Evolutionary conservation across 2,797 vertebrate genomes (phyloP).

Genomic region (Coendou prehensilis): DNA sequence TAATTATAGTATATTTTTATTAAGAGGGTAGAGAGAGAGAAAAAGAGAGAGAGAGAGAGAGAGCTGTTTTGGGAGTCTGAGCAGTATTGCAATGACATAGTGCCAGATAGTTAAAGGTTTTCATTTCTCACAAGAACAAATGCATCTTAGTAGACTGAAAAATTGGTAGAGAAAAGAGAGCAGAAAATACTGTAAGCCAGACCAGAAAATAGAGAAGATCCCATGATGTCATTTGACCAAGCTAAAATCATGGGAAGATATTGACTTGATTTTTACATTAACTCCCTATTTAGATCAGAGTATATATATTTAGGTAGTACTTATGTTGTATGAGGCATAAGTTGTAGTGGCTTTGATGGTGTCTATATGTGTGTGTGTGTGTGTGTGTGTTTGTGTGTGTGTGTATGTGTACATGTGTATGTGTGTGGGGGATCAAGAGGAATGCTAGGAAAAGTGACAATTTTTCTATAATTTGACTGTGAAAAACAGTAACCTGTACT

Average conservation of each 20-base stretch:
- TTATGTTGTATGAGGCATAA: neutral
- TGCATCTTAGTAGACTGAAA: neutral
- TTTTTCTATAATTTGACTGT: neutral
- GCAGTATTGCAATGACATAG: neutral
- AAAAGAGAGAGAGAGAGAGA: neutral
- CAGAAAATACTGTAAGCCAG: neutral
- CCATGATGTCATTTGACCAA: neutral
- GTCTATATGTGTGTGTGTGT: neutral
- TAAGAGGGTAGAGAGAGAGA: neutral
- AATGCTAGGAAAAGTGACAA: neutral
- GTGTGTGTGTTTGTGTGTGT: neutral
- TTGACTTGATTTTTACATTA: neutral
- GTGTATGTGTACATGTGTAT: too few species aligned
- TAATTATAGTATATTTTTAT: neutral
- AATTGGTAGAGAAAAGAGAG: neutral
- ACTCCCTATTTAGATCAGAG: neutral
- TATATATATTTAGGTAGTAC: neutral
- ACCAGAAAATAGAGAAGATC: neutral
- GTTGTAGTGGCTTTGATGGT: neutral
- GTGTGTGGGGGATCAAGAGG: neutral
- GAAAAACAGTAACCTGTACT: neutral
- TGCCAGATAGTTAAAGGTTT: neutral
- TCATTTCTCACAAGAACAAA: neutral
- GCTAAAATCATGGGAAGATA: neutral
- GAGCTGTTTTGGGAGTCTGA: neutral